Evolutionary conservation across 2,888 invertebrate genomes (phyloP), one percentile per base, ranked within the genome.

Genomic region (Spodoptera littoralis): DNA sequence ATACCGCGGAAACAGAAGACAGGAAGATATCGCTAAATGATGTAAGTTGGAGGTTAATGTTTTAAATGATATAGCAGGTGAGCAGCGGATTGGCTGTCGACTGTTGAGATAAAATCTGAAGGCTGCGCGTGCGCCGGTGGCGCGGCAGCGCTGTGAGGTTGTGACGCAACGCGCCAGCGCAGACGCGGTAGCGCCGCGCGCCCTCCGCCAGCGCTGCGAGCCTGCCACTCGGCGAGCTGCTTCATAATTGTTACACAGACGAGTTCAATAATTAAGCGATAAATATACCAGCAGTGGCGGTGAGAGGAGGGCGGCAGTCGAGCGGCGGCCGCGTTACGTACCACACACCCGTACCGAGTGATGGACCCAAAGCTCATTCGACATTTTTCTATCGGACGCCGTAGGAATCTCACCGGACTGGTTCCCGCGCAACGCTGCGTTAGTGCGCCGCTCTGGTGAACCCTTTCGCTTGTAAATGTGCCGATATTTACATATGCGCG

Each of bases 391-490:
- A 93, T 93, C 94, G 93, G 94, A 95, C 95, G 93, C 93, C 93
- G 93, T 95, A 95, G 95, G 95, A 95, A 96, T 95, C 95, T 95
- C 92, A 95, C 95, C 95, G 95, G 95, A 96, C 96, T 95, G 95
- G 96, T 96, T 96, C 95, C 93, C 92, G 92, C 93, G 91, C 91
- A 92, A 91, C 92, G 88, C 92, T 90, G 90, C 92, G 93, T 92
- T 92, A 94, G 92, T 92, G 93, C 93, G 93, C 92, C 94, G 92
- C 92, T 93, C 91, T 90, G 93, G 94, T 94, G 94, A 94, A 93
- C 94, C 94, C 94, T 94, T 94, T 94, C 94, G 94, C 94, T 93
- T 92, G 93, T 94, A 94, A 93, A 94, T 94, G 94, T 94, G 94
- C 93, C 94, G 93, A 93, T 94, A 94, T 94, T 94, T 93, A 93